Evolutionary conservation across 2,888 invertebrate genomes (phyloP), one percentile per base, ranked within the genome.

Genomic region (Unio delphinus): DNA sequence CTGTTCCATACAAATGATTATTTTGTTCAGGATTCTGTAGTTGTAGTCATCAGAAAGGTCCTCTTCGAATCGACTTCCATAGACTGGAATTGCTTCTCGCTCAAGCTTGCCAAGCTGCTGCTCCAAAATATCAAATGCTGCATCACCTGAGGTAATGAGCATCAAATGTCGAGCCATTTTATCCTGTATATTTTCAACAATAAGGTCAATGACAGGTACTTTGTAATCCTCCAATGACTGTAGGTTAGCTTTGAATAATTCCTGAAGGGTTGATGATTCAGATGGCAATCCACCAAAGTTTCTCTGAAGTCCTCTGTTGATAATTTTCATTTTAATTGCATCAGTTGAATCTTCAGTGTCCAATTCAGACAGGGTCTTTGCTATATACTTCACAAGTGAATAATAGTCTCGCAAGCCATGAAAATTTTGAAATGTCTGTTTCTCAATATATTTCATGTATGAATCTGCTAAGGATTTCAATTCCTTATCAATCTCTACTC

Each of bases 1-100:
- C 69, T 80, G 72, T 67, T 84, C 84, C 84, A 84, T 84, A 55
- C 84, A 84, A 4, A 82, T 69, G 18, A 83, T 84, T 2, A 84
- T 81, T 66, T 75, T 73, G 61, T 79, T 84, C 15, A 84, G 63
- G 23, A 80, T 79, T 55, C 82, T 72, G 67, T 81, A 83, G 58
- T 82, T 78, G 65, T 81, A 83, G 58, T 83, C 83, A 67, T 82
- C 83, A 20, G 79, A 77, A 17, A 75, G 63, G 65, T 84, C 84
- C 45, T 82, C 81, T 65, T 81, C 80, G 76, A 83, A 84, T 17
- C 76, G 80, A 59, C 84, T 84, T 28, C 84, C 84, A 69, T 80
- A 78, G 26, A 84, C 80, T 0, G 83, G 56, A 59, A 73, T 79
- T 67, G 64, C 67, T 58, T 66, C 66, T 55, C 80, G 69, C 17